These are phyloP conservation scores for Rattus norvegicus DNA, from an alignment of 2,113 vertebrate genomes.

Conservation along the genomic window DNA sequence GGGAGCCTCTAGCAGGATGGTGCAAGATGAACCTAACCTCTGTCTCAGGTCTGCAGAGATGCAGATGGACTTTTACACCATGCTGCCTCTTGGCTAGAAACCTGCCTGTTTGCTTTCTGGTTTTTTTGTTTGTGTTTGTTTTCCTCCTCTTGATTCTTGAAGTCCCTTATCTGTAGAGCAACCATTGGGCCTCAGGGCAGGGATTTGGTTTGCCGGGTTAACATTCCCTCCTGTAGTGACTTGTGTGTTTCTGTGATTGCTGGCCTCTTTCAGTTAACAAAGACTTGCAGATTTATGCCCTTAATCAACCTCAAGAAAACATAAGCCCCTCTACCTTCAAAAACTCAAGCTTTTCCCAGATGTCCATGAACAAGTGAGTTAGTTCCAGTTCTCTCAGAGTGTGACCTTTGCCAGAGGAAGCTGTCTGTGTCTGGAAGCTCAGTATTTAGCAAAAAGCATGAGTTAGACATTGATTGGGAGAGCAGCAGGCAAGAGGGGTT, in stretches of 20 bases:
- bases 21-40: too few species aligned
- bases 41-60: neutral
- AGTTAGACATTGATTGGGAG: neutral
- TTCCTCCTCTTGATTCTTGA: neutral
- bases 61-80: neutral
- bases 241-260: neutral
- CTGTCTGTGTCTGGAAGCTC: neutral
- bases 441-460: constrained; percentile 1
- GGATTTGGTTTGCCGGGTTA: neutral
- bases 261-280: constrained; percentile 16
- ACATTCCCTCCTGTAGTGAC: neutral
- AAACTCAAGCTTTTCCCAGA: constrained; percentile 10
- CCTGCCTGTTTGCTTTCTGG: neutral
- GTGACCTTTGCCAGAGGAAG: neutral
- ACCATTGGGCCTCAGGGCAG: neutral
- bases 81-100: neutral
- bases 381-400: neutral
- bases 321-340: neutral
- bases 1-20: neutral
- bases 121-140: neutral
- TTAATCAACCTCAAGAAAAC: neutral
- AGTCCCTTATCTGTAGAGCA: neutral
- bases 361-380: neutral
- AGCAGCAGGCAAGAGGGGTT: neutral
- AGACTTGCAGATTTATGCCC: neutral